Evolutionary conservation across 2,888 invertebrate species (phyloP).

Genomic region (Aspidapion aeneum): DNA sequence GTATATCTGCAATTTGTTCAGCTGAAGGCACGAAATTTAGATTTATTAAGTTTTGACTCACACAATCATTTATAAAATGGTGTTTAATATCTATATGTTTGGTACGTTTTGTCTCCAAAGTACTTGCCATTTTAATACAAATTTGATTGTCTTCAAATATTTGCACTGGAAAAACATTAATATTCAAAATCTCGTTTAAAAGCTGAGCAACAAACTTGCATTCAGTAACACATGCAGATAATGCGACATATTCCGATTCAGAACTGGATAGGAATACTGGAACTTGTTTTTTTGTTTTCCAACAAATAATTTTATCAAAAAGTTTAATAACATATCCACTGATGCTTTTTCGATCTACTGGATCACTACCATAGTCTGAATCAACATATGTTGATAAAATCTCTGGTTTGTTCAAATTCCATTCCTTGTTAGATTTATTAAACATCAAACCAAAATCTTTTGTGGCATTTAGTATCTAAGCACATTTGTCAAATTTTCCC

Average conservation of each 20-base stretch:
- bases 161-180: slow-evolving; percentile 16
- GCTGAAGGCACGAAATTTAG: slow-evolving; percentile 7
- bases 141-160: slow-evolving; percentile 22
- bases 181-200: slow-evolving; percentile 17
- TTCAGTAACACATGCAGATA: slow-evolving; percentile 25
- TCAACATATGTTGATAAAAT: slow-evolving; percentile 29
- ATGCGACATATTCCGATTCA: slow-evolving; percentile 27
- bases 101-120: slow-evolving; percentile 22
- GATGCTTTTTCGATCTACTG: slow-evolving; percentile 25
- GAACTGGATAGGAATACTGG: slow-evolving; percentile 23
- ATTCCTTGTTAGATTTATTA: slow-evolving; percentile 15
- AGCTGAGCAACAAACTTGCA: slow-evolving; percentile 24
- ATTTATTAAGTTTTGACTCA: slow-evolving; percentile 2
- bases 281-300: slow-evolving; percentile 27
- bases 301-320: slow-evolving; percentile 23
- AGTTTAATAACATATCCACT: slow-evolving; percentile 26
- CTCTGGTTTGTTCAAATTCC: no score
- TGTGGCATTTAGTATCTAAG: slow-evolving; percentile 19
- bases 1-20: slow-evolving; percentile 14
- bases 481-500: background rate
- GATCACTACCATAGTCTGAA: slow-evolving; percentile 27
- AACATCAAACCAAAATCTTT: slow-evolving; percentile 20
- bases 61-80: slow-evolving; percentile 14
- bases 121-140: slow-evolving; percentile 21
- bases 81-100: slow-evolving; percentile 24